These are phyloP conservation scores for Polyommatus iphigenia DNA, from an alignment of 2,888 invertebrate genomes.

Conservation along the genomic window DNA sequence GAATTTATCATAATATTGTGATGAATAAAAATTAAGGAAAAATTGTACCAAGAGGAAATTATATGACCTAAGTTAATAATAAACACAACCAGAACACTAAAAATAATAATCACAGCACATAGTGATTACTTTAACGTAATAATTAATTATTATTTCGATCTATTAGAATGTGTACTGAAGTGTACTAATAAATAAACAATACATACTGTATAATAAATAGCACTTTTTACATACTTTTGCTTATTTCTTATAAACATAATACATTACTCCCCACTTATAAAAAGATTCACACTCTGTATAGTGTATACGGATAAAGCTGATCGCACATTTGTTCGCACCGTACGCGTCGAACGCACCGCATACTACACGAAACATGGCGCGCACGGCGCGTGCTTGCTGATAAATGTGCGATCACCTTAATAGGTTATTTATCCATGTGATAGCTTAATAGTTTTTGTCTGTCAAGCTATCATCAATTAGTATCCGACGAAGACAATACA, in stretches of 20 bases:
- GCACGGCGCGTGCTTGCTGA: no score
- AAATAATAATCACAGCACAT: constrained; percentile 24
- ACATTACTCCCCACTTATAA: background rate
- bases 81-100: constrained; percentile 15
- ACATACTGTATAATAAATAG: background rate
- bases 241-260: background rate
- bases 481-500: no score
- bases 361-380: no score
- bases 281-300: background rate
- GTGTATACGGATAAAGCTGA: no score
- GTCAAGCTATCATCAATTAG: background rate
- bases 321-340: no score
- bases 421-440: no score
- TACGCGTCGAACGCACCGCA: no score
- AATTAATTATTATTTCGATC: background rate
- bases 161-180: background rate
- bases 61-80: background rate
- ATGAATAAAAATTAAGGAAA: no score
- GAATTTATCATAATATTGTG: no score
- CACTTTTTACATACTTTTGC: background rate
- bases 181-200: background rate
- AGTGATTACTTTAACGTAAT: background rate
- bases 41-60: background rate
- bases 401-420: no score
- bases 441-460: background rate